Base-by-base conservation (phyloP, 2,888 invertebrate species). In the Gibbula magus region DNA sequence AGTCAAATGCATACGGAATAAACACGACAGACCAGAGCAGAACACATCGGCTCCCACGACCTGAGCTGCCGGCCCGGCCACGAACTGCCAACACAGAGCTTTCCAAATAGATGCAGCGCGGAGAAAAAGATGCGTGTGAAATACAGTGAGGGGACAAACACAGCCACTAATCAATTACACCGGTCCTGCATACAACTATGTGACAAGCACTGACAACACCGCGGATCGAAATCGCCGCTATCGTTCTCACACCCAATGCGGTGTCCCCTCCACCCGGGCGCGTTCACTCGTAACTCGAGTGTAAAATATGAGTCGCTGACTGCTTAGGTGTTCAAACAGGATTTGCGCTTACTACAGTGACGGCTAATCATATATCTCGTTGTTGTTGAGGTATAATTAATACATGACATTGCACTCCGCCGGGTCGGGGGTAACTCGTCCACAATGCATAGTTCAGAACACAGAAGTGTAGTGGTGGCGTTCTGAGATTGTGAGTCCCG, bases 1-100 rank as follows among this genome's bases (percentile, higher is more conserved):
- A 61, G 61, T 61, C 61, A 61, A 61, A 61, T 61, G 61, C 61
- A 61, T 61, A 61, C 61, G 61, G 61, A 61, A 61, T 61, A 61
- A 61, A 61, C 61, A 61, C 16, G 61, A n/a, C 61, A 29, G 29
- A 25, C 61, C 29, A 29, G 25, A 16, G 29, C 29, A 16, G 61
- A 29, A 29, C 16, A 22, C 25, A 29, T 25, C 25, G 61, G 61
- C 61, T 61, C 61, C 61, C 61, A 61, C 61, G 61, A 61, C 61
- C 61, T n/a, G 29, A 29, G 25, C 61, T 61, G 18, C 29, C 29
- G 29, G 61, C 29, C 61, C 45, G 45, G 45, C 61, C 61, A 61
- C 61, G 61, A 61, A 25, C 61, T 22, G 29, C 61, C 61, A 61
- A 61, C 29, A 61, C 29, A 61, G 29, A 25, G 20, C 29, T 61